Conservation (phyloP, 2,797 vertebrate genomes). For the Loris lydekkerianus region DNA sequence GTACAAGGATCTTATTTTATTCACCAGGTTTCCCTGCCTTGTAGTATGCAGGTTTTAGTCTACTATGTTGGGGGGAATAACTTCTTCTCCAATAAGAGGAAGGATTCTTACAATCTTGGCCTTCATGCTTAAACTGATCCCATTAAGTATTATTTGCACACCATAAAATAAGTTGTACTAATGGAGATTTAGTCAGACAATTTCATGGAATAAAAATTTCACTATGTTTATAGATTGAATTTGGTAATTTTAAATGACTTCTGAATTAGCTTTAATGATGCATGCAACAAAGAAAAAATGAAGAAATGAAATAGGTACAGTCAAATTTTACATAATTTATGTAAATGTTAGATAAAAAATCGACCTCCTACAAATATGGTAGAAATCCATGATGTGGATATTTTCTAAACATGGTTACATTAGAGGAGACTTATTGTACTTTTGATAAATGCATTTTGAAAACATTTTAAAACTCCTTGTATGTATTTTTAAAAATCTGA, state of each 20-base stretch:
- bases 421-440: background rate
- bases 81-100: slow-evolving; percentile 7
- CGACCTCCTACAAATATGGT: background rate
- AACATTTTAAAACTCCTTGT: background rate
- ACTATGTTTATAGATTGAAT: background rate
- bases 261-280: slow-evolving; percentile 13
- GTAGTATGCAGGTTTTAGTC: background rate
- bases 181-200: background rate
- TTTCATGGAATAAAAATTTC: background rate
- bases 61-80: background rate
- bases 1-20: background rate
- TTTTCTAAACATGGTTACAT: background rate
- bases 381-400: background rate
- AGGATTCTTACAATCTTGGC: background rate
- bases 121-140: slow-evolving; percentile 15
- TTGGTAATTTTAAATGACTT: slow-evolving; percentile 34
- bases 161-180: background rate
- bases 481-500: slow-evolving; percentile 16
- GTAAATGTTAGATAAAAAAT: background rate
- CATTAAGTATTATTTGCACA: background rate
- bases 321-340: background rate
- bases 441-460: slow-evolving; percentile 24
- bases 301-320: background rate
- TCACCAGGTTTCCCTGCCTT: background rate
- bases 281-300: background rate